A percentile compares a stretch with the other conserved stretches of the same genome.
These are phyloP conservation scores for Fissipunctia ypsillon DNA, from an alignment of 2,888 invertebrate species.

Conservation along the genomic window DNA sequence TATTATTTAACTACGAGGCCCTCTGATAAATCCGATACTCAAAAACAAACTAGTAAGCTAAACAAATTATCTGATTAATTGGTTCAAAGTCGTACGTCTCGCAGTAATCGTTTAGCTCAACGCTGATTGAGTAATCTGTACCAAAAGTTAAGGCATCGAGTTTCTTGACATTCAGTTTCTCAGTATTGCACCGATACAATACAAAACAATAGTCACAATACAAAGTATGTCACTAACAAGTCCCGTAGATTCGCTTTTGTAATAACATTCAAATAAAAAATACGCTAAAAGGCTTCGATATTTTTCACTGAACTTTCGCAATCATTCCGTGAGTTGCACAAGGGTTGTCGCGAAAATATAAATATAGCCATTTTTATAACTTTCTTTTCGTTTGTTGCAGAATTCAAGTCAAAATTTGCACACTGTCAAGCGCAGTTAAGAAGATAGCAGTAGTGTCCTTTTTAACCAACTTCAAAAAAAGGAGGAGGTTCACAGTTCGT, in stretches of 20 bases:
- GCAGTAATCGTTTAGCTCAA: background rate
- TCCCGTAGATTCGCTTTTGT: slow-evolving; percentile 19
- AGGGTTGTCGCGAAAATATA: slow-evolving; percentile 47
- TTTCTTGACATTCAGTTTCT: background rate
- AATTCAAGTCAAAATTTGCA: too few relatives aligned
- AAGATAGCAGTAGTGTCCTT: too few relatives aligned
- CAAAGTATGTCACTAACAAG: slow-evolving; percentile 13
- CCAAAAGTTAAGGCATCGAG: background rate
- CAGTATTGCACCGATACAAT: background rate
- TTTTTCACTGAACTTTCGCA: slow-evolving; percentile 69
- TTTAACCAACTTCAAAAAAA: too few relatives aligned
- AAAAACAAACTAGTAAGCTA: background rate
- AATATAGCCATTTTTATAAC: too few relatives aligned
- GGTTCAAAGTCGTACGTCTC: background rate
- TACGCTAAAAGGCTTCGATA: slow-evolving; percentile 58
- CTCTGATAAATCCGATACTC: too few relatives aligned
- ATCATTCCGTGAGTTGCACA: slow-evolving; percentile 51
- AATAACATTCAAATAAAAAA: slow-evolving; percentile 57
- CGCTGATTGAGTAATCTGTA: too few relatives aligned
- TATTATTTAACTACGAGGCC: too few relatives aligned
- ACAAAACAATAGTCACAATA: background rate
- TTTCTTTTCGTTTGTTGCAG: background rate
- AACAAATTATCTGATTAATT: background rate
- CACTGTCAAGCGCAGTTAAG: too few relatives aligned
- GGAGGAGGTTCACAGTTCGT: too few relatives aligned